Evolutionary conservation across 2,797 vertebrate species (phyloP).

Genomic region (Phaenicophaeus curvirostris): DNA sequence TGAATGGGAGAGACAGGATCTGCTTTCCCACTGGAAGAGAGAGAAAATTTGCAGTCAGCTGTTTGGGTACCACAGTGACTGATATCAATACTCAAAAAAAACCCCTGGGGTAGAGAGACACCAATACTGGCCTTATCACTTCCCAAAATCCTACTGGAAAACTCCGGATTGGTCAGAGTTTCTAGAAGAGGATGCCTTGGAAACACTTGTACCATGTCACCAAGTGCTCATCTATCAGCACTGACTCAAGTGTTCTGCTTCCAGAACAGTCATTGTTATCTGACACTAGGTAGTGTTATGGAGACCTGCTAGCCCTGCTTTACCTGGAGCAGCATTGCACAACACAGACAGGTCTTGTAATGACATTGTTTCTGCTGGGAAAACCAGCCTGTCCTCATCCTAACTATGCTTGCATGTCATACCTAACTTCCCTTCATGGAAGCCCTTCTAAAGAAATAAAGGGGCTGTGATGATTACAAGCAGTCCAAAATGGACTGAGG

Average conservation of each 20-base stretch:
- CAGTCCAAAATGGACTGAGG: neutral
- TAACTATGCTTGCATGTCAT: fast-evolving
- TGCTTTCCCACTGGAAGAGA: neutral
- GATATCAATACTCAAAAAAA: neutral
- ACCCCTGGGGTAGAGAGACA: neutral
- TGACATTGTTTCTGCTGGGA: neutral
- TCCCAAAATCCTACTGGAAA: neutral
- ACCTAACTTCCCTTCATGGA: neutral
- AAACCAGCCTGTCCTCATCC: neutral
- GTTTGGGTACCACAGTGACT: neutral
- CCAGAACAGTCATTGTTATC: neutral
- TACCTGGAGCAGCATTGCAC: neutral
- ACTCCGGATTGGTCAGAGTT: neutral
- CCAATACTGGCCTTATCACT: neutral
- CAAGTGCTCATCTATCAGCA: neutral
- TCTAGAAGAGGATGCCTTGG: neutral
- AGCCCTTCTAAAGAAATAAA: neutral
- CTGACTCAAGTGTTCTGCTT: neutral
- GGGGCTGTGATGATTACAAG: neutral
- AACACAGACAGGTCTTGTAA: neutral
- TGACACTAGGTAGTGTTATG: neutral
- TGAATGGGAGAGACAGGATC: constrained; percentile 15
- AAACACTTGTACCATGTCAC: neutral
- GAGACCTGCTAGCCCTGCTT: neutral
- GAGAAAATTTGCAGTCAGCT: neutral